These are phyloP conservation scores for Halcyon badia DNA, from an alignment of 2,797 vertebrate genomes.

Conservation along the genomic window DNA sequence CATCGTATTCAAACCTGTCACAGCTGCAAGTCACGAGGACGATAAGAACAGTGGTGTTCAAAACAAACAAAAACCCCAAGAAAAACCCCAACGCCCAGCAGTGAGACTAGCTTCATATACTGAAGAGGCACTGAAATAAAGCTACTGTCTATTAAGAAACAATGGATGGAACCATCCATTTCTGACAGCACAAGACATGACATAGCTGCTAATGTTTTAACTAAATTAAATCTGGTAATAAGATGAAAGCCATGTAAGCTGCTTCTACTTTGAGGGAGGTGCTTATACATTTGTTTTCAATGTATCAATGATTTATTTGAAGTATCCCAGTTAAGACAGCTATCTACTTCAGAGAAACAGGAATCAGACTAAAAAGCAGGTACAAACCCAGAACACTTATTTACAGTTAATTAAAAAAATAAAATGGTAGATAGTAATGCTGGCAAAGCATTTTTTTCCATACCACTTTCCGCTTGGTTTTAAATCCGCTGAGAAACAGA, in stretches of 20 bases:
- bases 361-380: neutral
- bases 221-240: neutral
- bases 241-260: neutral
- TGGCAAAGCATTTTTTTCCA: neutral
- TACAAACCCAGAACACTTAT: neutral
- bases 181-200: neutral
- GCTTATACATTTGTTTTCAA: neutral
- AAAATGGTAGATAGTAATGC: neutral
- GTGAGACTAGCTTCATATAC: neutral
- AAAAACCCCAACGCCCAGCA: neutral
- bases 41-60: neutral
- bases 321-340: neutral
- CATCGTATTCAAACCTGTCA: neutral
- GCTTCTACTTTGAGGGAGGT: neutral
- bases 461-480: neutral
- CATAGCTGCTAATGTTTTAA: neutral
- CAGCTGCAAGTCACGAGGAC: neutral
- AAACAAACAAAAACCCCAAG: neutral
- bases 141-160: neutral
- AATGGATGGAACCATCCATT: neutral
- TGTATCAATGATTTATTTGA: constrained; percentile 33
- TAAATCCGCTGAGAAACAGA: neutral
- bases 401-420: neutral
- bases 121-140: neutral
- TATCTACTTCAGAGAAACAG: neutral